Conservation (phyloP, 2,113 vertebrate genomes). For the Rhynchomys soricoides region DNA sequence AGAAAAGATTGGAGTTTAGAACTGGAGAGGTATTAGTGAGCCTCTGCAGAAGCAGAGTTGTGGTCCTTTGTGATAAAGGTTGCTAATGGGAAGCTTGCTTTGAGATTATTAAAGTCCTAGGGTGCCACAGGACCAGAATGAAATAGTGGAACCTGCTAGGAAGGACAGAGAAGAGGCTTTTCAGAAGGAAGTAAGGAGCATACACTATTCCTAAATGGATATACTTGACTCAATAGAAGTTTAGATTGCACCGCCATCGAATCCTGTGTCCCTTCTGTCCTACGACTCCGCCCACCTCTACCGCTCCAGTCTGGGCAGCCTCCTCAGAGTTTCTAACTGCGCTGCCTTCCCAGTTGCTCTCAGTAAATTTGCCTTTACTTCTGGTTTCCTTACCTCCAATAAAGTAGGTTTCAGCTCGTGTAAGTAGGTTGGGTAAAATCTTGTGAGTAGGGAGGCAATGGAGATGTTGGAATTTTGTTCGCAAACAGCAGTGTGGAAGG, state of each 20-base stretch:
- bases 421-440: neutral
- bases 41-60: neutral
- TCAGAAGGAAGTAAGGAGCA: neutral
- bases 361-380: neutral
- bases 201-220: neutral
- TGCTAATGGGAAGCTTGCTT: neutral
- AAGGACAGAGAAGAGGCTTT: neutral
- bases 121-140: neutral
- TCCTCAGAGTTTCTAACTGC: neutral
- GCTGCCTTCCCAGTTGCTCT: neutral
- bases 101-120: neutral
- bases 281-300: rapidly evolving
- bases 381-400: neutral
- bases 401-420: neutral
- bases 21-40: neutral
- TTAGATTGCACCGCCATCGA: rapidly evolving
- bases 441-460: neutral
- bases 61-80: neutral
- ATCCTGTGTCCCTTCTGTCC: neutral
- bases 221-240: neutral
- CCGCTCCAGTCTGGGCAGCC: neutral
- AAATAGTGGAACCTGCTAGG: neutral
- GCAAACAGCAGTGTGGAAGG: neutral
- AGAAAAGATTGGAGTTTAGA: neutral
- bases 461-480: neutral